Evolutionary conservation across 2,888 invertebrate genomes (phyloP).

Genomic region (Cryptocheilus praepositus): DNA sequence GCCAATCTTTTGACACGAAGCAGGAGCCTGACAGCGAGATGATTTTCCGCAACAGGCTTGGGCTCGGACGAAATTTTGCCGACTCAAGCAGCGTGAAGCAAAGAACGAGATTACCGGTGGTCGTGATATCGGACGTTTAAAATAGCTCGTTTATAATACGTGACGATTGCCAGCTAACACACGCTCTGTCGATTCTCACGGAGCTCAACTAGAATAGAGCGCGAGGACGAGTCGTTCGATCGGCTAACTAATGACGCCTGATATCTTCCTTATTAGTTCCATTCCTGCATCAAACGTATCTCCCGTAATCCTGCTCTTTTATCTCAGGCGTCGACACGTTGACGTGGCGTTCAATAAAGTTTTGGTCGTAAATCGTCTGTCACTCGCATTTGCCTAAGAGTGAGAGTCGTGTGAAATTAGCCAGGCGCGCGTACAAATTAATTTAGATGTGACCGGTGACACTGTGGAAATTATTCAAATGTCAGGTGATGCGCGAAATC

Average conservation of each 20-base stretch:
- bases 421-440: slow-evolving; percentile 2
- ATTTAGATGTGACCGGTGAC: slow-evolving; percentile 3
- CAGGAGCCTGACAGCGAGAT: no score
- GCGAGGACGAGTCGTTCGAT: background rate
- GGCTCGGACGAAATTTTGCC: no score
- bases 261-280: slow-evolving; percentile 25
- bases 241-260: slow-evolving; percentile 24
- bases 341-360: slow-evolving; percentile 19
- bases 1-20: slow-evolving; percentile 27
- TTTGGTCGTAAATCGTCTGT: slow-evolving; percentile 45
- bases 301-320: background rate
- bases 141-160: no score
- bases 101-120: no score
- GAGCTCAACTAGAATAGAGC: slow-evolving; percentile 15
- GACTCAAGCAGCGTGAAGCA: no score
- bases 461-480: background rate
- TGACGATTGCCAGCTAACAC: no score
- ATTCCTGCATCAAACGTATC: slow-evolving; percentile 20
- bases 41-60: no score
- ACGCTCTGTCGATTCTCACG: slow-evolving; percentile 17
- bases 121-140: no score
- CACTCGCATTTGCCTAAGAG: slow-evolving; percentile 35
- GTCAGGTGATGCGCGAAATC: no score
- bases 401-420: background rate
- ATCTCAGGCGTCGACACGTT: background rate